phyloP scores from a whole-genome alignment of 2,797 vertebrate genomes.

The Gouania willdenowi region DNA sequence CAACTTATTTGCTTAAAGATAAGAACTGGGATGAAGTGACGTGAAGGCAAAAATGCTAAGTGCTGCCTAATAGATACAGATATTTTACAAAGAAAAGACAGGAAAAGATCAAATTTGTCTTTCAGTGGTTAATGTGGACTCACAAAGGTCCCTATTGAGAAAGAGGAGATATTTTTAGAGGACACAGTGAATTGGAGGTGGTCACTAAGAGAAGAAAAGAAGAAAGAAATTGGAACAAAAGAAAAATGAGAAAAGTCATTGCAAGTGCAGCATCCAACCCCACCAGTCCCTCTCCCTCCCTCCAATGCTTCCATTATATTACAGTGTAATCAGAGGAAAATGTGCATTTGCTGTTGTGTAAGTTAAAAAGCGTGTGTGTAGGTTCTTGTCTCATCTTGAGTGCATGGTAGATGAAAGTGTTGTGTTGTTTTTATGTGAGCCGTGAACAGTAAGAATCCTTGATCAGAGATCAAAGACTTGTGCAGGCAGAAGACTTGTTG shows the following conservation, averaged over 20 bases:
- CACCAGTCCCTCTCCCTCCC: conserved; percentile 1
- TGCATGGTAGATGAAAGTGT: conserved; percentile 55
- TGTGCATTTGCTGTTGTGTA: too few relatives aligned
- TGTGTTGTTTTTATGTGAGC: conserved; percentile 50
- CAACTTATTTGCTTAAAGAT: conserved; percentile 44
- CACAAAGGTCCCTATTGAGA: too few relatives aligned
- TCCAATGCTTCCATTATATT: neutral
- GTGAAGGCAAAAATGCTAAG: conserved; percentile 38
- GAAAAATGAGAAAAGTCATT: conserved; percentile 3
- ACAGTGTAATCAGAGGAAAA: too few relatives aligned
- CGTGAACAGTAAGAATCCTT: conserved; percentile 66
- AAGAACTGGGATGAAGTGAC: conserved; percentile 25
- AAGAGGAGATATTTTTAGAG: conserved; percentile 27
- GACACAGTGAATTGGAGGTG: too few relatives aligned
- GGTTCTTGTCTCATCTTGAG: conserved; percentile 7
- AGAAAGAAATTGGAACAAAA: conserved; percentile 18
- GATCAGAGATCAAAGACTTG: conserved; percentile 67
- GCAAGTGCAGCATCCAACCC: neutral
- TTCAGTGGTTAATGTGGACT: conserved; percentile 49
- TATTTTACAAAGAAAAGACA: conserved; percentile 41
- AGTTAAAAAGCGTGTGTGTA: neutral
- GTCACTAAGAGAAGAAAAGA: conserved; percentile 1
- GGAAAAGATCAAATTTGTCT: conserved; percentile 51
- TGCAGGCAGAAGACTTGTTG: too few relatives aligned
- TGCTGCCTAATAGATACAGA: conserved; percentile 43